These are phyloP conservation scores for Drosophila fulvimacula DNA, from an alignment of 2,888 invertebrate genomes.

Conservation along the genomic window DNA sequence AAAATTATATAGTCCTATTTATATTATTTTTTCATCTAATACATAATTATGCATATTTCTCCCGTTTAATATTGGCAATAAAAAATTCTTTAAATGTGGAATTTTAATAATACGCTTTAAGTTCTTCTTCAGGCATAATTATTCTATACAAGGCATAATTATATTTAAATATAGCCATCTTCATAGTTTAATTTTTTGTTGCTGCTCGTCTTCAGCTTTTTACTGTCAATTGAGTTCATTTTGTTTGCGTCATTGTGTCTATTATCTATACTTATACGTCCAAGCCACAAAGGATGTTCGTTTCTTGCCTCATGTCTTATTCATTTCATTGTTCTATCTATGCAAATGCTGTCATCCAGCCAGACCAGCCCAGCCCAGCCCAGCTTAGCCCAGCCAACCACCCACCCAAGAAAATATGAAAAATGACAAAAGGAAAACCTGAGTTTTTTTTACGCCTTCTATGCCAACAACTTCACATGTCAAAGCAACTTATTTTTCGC, in stretches of 20 bases:
- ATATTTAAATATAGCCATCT: not conserved
- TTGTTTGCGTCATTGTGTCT: conserved; percentile 17
- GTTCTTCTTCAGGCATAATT: no score
- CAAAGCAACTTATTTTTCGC: conserved; percentile 58
- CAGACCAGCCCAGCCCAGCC: not conserved
- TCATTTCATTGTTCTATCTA: conserved; percentile 51
- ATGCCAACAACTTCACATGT: conserved; percentile 47
- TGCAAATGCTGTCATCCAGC: conserved; percentile 18
- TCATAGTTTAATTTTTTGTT: not conserved
- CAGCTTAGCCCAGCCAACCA: not conserved
- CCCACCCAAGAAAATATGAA: conserved; percentile 11
- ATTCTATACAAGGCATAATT: not conserved
- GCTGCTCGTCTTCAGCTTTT: not conserved
- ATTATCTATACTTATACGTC: conserved; percentile 35
- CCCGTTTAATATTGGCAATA: not conserved
- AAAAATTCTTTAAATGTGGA: no score
- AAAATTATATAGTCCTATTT: no score
- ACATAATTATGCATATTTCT: no score
- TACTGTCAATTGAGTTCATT: conserved; percentile 20
- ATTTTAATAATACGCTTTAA: not conserved
- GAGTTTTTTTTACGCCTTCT: not conserved
- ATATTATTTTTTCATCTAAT: no score
- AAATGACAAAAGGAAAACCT: conserved; percentile 15
- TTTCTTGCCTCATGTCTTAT: conserved; percentile 53
- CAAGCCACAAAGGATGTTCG: conserved; percentile 20